Conservation (phyloP, 2,113 vertebrate genomes). For the Martes martes region DNA sequence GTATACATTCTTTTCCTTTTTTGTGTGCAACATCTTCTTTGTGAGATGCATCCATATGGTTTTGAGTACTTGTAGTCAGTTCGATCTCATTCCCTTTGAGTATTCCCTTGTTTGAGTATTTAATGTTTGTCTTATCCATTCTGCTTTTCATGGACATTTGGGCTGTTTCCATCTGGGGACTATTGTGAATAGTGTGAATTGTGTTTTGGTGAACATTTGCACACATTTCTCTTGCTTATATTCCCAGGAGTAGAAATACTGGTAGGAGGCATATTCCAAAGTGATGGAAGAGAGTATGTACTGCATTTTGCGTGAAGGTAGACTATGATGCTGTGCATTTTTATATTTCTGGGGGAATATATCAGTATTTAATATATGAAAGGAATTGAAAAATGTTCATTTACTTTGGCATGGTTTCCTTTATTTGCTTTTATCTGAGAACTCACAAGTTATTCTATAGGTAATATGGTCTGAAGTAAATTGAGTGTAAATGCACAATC, state of each 20-base stretch:
- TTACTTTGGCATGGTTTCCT: constrained; percentile 62
- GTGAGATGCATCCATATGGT: not conserved
- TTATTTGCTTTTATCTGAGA: constrained; percentile 66
- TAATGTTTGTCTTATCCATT: not conserved
- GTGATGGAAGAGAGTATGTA: not conserved
- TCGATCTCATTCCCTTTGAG: not conserved
- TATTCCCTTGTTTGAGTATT: not conserved
- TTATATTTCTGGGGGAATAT: constrained; percentile 23
- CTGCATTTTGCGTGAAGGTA: constrained; percentile 12
- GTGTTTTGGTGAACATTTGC: not conserved
- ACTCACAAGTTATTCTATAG: constrained; percentile 59
- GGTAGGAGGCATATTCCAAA: not conserved
- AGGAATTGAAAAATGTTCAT: constrained; percentile 55
- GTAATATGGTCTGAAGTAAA: constrained; percentile 65
- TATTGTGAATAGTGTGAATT: not conserved
- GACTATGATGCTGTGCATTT: not conserved
- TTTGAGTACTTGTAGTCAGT: not conserved
- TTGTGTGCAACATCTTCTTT: not conserved
- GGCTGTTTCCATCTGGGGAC: not conserved
- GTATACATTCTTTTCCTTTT: not conserved
- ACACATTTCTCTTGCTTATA: not conserved
- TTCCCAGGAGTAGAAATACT: not conserved
- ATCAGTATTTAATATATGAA: constrained; percentile 56
- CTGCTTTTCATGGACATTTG: not conserved
- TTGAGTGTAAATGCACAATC: constrained; percentile 61